These are phyloP conservation scores for Drosophila emarginata DNA, from an alignment of 2,888 invertebrate species.

Conservation along the genomic window DNA sequence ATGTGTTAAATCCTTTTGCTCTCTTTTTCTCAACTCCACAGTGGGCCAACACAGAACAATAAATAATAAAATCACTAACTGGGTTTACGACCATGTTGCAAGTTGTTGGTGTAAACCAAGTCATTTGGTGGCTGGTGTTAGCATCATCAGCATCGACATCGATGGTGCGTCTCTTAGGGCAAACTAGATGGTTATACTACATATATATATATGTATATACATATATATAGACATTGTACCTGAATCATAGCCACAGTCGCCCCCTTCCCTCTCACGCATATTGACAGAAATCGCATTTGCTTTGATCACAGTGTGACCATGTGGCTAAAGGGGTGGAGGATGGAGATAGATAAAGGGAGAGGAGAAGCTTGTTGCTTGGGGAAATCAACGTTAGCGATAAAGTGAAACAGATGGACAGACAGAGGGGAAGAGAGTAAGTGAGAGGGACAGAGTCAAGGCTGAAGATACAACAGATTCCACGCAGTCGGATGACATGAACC, in stretches of 20 bases:
- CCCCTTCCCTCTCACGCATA: conserved; percentile 47
- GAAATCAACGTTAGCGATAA: conserved; percentile 61
- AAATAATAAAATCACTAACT: conserved; percentile 72
- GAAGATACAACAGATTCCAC: not conserved
- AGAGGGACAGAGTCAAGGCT: conserved; percentile 5
- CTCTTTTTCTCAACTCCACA: conserved; percentile 9
- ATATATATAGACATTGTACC: conserved; percentile 42
- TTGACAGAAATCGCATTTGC: conserved; percentile 60
- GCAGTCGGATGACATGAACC: not conserved
- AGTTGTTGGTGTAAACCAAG: conserved; percentile 14
- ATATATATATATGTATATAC: not conserved
- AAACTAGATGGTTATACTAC: not conserved
- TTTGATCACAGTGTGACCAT: conserved; percentile 29
- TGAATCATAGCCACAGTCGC: conserved; percentile 54
- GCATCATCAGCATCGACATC: conserved; percentile 32
- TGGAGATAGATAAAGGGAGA: too few species aligned
- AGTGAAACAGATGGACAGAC: conserved; percentile 49
- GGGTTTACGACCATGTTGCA: conserved; percentile 28
- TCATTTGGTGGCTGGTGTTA: conserved; percentile 32
- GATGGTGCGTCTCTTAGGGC: conserved; percentile 4
- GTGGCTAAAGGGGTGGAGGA: not conserved
- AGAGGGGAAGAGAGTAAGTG: conserved; percentile 50
- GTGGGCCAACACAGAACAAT: conserved; percentile 56
- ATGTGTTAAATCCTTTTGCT: conserved; percentile 65
- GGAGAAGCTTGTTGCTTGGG: conserved; percentile 53